Conservation (phyloP, 1,140 invertebrate species). For the Pseudomyrmex sp. region DNA sequence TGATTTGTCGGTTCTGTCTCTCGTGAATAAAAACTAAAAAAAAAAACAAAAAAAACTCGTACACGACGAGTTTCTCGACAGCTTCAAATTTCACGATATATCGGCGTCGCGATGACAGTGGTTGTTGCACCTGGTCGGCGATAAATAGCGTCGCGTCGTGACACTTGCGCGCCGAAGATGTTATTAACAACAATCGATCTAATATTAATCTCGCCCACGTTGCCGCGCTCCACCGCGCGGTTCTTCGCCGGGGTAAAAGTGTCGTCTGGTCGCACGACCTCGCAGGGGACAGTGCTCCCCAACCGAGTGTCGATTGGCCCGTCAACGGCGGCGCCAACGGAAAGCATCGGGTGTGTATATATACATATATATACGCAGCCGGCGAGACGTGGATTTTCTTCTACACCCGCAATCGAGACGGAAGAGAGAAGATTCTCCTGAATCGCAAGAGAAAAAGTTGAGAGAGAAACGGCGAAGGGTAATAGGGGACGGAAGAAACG, state of each 20-base stretch:
- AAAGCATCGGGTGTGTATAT: constrained; percentile 44
- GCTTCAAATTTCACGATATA: neutral
- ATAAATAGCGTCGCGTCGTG: constrained; percentile 45
- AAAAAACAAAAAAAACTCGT: constrained; percentile 5
- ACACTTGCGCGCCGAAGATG: constrained; percentile 39
- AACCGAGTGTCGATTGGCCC: constrained; percentile 49
- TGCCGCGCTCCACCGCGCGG: neutral
- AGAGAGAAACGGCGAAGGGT: neutral
- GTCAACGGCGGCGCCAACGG: constrained; percentile 43
- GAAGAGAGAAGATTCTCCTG: neutral
- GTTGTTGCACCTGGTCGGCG: constrained; percentile 63
- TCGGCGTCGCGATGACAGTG: constrained; percentile 8
- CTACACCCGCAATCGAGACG: constrained; percentile 7
- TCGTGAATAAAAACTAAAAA: neutral
- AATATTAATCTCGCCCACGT: constrained; percentile 73
- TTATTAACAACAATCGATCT: constrained; percentile 75
- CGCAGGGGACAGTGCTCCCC: constrained; percentile 70
- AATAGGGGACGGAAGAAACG: too few species aligned
- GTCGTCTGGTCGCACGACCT: constrained; percentile 64
- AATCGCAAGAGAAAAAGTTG: neutral
- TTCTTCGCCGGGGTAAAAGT: neutral
- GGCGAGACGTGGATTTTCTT: neutral
- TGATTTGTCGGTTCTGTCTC: neutral
- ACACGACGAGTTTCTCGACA: neutral
- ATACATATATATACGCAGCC: neutral